These are phyloP conservation scores for Cremastinae sp. DNA, from an alignment of 2,888 invertebrate species.

Conservation along the genomic window DNA sequence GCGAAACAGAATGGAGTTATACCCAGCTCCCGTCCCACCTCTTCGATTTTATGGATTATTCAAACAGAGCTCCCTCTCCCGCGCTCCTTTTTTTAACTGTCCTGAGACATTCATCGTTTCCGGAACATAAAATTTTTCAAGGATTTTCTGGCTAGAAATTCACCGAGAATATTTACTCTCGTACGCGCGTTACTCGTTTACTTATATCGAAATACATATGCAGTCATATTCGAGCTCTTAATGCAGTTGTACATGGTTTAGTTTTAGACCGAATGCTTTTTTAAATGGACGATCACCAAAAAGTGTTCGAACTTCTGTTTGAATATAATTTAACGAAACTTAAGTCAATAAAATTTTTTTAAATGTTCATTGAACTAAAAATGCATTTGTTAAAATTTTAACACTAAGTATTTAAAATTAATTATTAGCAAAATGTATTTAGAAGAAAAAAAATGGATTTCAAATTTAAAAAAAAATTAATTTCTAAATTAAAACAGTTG, in stretches of 20 bases:
- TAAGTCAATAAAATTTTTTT: too few species aligned
- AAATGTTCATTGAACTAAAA: too few species aligned
- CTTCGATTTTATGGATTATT: constrained; percentile 71
- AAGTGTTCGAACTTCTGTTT: constrained; percentile 6
- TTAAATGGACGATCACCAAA: not conserved
- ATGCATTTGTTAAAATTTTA: not conserved
- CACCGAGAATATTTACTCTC: constrained; percentile 15
- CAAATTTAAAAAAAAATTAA: constrained; percentile 41
- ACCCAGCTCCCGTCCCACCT: constrained; percentile 54
- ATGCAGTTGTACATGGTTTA: constrained; percentile 11
- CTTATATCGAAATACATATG: constrained; percentile 51
- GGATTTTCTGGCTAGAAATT: constrained; percentile 57
- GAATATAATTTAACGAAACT: too few species aligned
- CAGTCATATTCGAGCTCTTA: constrained; percentile 34
- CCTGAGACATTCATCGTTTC: constrained; percentile 69
- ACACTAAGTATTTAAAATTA: not conserved
- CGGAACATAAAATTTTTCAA: constrained; percentile 68
- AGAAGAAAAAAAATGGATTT: constrained; percentile 14
- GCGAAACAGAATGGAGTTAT: constrained; percentile 71
- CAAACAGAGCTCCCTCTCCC: constrained; percentile 64
- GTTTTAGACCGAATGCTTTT: too few species aligned
- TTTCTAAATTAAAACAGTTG: too few species aligned
- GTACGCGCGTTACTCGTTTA: constrained; percentile 32
- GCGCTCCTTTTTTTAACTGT: constrained; percentile 71
- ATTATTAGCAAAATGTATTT: constrained; percentile 36